Base-by-base conservation (phyloP, 2,113 vertebrate species). In the Ursus arctos region DNA sequence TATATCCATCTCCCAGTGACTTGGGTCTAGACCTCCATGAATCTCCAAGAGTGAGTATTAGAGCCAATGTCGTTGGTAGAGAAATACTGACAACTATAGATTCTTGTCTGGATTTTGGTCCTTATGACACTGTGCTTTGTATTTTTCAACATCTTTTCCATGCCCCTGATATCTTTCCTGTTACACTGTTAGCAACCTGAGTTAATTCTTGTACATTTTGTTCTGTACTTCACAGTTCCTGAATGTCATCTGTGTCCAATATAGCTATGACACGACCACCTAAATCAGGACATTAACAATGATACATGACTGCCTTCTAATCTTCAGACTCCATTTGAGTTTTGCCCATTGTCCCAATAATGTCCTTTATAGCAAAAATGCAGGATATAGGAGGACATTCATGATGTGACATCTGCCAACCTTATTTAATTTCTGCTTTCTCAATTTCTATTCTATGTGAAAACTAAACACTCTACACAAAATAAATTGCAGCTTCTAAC, bases 391-490 rank as follows among this genome's bases (percentile, higher is more conserved):
- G 79, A 74, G 28, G 18, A 88, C 14, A 57, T 14, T 9, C 19
- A 31, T 43, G 5, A n/a, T 79, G n/a, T 74, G n/a, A 21, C 33
- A 67, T 88, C 61, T 80, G 40, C 67, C 74, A 92, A 51, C 28
- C 9, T 93, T 51, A 84, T 92, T 95, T 83, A 93, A 71, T 53
- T 33, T 49, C 15, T 6, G 69, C 36, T 36, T 91, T 93, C 65
- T 97, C 65, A 15, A 69, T 80, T 94, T 87, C 36, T 57, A 49
- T 74, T 92, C 72, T 82, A 18, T n/a, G 67, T 84, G 95, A 95
- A 93, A 90, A 92, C 57, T 74, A 90, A 97, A 98, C 80, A 95
- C 74, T 92, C 43, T 4, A 33, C 77, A 85, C 51, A 89, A 87
- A 97, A 92, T n/a, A 89, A 96, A 95, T 19, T 31, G 2, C 61